phyloP scores from a whole-genome alignment of 2,797 vertebrate species.

The Betta splendens region DNA sequence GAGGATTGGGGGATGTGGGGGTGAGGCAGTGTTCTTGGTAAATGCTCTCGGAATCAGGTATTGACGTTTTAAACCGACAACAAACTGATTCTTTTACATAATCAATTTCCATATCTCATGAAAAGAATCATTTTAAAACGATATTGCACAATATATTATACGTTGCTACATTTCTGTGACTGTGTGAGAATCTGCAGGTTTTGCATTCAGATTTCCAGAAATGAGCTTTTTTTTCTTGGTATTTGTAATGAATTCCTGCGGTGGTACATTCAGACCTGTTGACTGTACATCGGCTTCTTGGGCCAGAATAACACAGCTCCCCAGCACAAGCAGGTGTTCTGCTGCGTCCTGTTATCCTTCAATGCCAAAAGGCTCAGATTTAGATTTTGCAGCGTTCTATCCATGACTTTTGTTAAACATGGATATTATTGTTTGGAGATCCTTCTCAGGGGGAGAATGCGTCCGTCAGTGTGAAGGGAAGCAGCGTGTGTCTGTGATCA shows the following conservation, averaged over 20 bases:
- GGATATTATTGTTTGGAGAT: conserved; percentile 28
- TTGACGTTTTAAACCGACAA: conserved; percentile 36
- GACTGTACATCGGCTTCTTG: conserved; percentile 68
- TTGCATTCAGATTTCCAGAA: conserved; percentile 27
- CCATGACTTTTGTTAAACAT: conserved; percentile 16
- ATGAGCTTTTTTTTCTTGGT: conserved; percentile 27
- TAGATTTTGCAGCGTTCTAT: conserved; percentile 22
- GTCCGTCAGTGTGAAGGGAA: conserved; percentile 1
- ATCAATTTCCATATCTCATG: no score
- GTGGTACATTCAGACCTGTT: conserved; percentile 61
- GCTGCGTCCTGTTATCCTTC: conserved; percentile 14
- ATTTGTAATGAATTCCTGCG: conserved; percentile 68
- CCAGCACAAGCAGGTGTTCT: conserved; percentile 60
- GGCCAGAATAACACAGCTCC: conserved; percentile 58
- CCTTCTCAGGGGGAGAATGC: conserved; percentile 2
- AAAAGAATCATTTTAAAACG: background rate
- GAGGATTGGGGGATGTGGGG: conserved; percentile 9
- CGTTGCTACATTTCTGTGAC: background rate
- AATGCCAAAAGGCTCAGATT: conserved; percentile 13
- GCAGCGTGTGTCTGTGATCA: background rate
- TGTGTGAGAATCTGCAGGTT: conserved; percentile 1
- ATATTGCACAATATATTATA: background rate
- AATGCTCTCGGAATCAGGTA: conserved; percentile 55
- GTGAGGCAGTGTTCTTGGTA: conserved; percentile 37
- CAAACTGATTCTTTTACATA: background rate